These are phyloP conservation scores for Eublepharis macularius DNA, from an alignment of 2,113 vertebrate species.

Conservation along the genomic window DNA sequence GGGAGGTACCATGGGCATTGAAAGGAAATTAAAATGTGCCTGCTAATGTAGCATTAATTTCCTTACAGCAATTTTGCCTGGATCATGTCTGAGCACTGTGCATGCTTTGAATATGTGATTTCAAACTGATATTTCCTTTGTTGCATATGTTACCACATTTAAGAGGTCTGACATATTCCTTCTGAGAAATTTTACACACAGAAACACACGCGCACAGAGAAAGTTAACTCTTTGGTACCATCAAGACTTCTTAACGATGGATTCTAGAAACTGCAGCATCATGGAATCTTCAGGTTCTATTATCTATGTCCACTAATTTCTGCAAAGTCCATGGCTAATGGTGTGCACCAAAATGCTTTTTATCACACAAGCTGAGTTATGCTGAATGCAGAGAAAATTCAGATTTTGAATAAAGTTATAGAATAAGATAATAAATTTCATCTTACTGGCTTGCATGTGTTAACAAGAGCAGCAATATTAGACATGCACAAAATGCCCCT, in stretches of 20 bases:
- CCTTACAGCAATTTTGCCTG: slow-evolving; percentile 5
- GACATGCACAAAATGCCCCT: neutral
- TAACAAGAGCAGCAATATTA: too few relatives aligned
- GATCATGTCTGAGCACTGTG: slow-evolving; percentile 2
- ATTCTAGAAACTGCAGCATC: neutral
- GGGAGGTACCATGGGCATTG: slow-evolving; percentile 3
- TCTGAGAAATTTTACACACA: neutral
- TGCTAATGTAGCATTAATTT: slow-evolving; percentile 11
- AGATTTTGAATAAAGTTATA: neutral
- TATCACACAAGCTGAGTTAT: neutral
- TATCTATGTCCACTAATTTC: neutral
- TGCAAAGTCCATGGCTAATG: neutral
- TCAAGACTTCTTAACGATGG: neutral
- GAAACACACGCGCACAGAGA: neutral
- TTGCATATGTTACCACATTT: slow-evolving; percentile 17
- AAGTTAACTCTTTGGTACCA: neutral
- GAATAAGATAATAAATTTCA: neutral
- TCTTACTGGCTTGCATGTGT: neutral
- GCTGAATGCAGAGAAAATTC: neutral
- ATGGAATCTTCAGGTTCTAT: neutral
- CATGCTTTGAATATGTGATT: slow-evolving; percentile 22
- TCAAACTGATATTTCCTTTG: slow-evolving; percentile 2
- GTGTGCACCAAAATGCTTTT: neutral
- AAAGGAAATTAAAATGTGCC: slow-evolving; percentile 30
- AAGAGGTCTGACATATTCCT: slow-evolving; percentile 14